Base-by-base conservation (phyloP, 92 coral and sea anemone species). In the Epizoanthus scotinus region DNA sequence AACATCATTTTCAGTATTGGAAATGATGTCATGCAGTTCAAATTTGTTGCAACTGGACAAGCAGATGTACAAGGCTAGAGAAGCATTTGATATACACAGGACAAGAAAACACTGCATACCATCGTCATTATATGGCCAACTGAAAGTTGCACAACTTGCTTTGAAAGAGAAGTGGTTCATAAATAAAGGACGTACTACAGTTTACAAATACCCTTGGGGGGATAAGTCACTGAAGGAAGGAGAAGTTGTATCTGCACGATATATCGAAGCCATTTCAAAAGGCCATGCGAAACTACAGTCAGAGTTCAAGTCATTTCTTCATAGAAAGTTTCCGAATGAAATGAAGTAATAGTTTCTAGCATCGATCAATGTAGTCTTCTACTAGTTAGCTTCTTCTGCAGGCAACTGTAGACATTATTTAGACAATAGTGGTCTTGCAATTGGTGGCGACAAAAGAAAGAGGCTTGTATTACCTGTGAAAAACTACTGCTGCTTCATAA, bases 1-100 rank as follows among this genome's bases (percentile, higher is more conserved):
- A 29, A 59, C 81, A 0, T 79, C 85, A 36, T 86, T 86, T 71
- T 42, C 75, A 17, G 57, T 82, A 67, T 55, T 86, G 6, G 89
- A 86, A 53, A 38, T 86, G 82, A 67, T 87, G 90, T 87, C 90
- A 8, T 82, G 90, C 58, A 87, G 87, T 42, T 21, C 73, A 18
- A 71, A 82, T 42, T 38, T 86, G 24, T 63, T 87, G 0, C 87
- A 87, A 57, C 34, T 70, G 29, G 69, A 82, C 54, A 83, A 71
- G 31, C 31, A 78, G 4, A 83, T 87, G 87, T 82, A 87, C 80
- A 83, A 82, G 19, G 18, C 70, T 19, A 53, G 81, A 29, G 77
- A 77, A 24, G 90, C 70, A 19, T 82, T 86, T 74, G 90, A 86
- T 40, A 63, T 87, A 3, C 90, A 87, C 29, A 31, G 53, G 8